Conservation (phyloP, 2,888 invertebrate species). For the Microctonus aethiopoides region DNA sequence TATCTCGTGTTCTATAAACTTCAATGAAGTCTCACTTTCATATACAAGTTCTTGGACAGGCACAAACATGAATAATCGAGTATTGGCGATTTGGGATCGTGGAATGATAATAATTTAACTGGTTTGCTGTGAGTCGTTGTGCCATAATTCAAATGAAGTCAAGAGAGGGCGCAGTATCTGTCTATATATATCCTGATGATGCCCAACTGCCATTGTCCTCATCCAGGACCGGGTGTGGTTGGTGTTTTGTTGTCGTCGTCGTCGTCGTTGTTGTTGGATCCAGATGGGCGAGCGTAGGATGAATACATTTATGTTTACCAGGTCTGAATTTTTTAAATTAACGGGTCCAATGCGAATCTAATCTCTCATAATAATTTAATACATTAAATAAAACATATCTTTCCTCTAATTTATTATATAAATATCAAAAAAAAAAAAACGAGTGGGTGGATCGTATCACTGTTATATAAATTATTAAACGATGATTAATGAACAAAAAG, state of each 20-base stretch:
- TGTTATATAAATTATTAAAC: no score
- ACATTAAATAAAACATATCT: no score
- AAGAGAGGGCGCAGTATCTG: conserved; percentile 1
- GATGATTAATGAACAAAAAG: no score
- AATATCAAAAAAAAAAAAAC: no score
- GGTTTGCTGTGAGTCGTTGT: background rate
- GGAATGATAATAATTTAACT: conserved; percentile 50
- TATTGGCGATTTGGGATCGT: conserved; percentile 43
- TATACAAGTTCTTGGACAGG: background rate
- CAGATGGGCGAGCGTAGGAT: conserved; percentile 7
- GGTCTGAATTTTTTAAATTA: background rate
- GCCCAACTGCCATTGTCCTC: conserved; percentile 20
- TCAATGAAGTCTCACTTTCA: no score
- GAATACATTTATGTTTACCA: background rate
- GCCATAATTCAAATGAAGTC: conserved; percentile 11
- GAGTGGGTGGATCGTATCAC: no score
- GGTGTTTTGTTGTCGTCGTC: background rate
- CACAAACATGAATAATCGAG: conserved; percentile 35
- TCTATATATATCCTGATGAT: background rate
- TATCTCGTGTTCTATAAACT: no score
- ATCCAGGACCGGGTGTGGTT: conserved; percentile 26
- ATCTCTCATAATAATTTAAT: no score
- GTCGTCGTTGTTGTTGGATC: background rate
- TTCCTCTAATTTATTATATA: no score
- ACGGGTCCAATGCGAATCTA: background rate